Conservation (phyloP, 1,140 invertebrate species). For the Teleogryllus occipitalis region DNA sequence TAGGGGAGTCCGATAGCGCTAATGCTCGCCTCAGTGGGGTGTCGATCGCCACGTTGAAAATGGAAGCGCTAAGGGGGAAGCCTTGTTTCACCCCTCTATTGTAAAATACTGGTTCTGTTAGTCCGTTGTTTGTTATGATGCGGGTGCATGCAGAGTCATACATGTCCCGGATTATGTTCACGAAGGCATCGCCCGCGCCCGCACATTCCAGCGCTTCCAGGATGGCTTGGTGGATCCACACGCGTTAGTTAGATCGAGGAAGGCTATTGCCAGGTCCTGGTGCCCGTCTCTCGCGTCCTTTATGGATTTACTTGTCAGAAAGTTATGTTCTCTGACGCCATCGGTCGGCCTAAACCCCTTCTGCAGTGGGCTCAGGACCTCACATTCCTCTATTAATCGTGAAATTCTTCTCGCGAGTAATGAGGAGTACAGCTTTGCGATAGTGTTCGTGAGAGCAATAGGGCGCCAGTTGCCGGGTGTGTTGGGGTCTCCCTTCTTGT, state of each 20-base stretch:
- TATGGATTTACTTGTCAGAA: constrained; percentile 16
- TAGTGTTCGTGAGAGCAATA: constrained; percentile 19
- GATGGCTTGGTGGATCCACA: constrained; percentile 17
- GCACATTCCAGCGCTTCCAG: not conserved
- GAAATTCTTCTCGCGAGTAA: constrained; percentile 16
- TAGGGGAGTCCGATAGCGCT: no score
- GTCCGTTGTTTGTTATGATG: not conserved
- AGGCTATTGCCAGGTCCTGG: constrained; percentile 13
- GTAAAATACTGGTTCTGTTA: constrained; percentile 26
- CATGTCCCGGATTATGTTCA: constrained; percentile 10
- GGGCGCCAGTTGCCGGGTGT: constrained; percentile 22
- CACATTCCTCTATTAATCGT: constrained; percentile 5
- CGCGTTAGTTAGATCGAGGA: constrained; percentile 16
- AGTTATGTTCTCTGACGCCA: constrained; percentile 27
- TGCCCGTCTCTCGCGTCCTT: not conserved
- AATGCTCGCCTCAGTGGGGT: no score
- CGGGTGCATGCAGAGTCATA: constrained; percentile 17
- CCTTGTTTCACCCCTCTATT: constrained; percentile 31
- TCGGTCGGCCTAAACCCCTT: constrained; percentile 26
- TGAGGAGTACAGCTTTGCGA: constrained; percentile 22
- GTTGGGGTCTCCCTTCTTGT: constrained; percentile 15
- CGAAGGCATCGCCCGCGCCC: not conserved
- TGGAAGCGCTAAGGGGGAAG: constrained; percentile 27
- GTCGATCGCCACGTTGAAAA: constrained; percentile 32
- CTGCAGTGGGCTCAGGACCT: constrained; percentile 15